Evolutionary conservation across 2,888 invertebrate species (phyloP), one percentile per base, ranked within the genome.

Genomic region (Sceliomorpha sp.): DNA sequence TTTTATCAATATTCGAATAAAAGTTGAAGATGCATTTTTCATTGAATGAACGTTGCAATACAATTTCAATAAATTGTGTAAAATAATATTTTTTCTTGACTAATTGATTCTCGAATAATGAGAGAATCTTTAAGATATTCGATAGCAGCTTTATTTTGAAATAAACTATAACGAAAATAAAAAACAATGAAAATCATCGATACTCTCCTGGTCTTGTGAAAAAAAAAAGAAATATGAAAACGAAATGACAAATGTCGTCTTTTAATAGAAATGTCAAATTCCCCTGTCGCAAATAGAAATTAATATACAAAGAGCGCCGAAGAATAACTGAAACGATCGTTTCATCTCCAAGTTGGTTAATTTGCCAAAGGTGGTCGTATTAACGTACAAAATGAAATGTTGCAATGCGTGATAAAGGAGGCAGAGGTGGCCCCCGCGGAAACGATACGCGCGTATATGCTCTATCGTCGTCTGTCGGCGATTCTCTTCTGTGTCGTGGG

Each of bases 401-500:
- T 3, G 3, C 24, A 3, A 24, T 7, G 24, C 7, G 24, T 24
- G 24, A 7, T 24, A 7, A 24, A 24, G 24, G 3, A 5, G 4
- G 24, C 24, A 24, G 7, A 24, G 3, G 24, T 24, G n/a, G n/a
- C n/a, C n/a, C n/a, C n/a, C n/a, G n/a, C n/a, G n/a, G n/a, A n/a
- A n/a, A n/a, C 24, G 24, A 24, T 24, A 7, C 7, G 24, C 7
- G 24, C 7, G 24, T 9, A 13, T 32, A n/a, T 39, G 37, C 37
- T 7, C 14, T 45, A 32, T 26, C 36, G 42, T 39, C n/a, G n/a
- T n/a, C n/a, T n/a, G n/a, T n/a, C n/a, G n/a, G n/a, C n/a, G n/a
- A n/a, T n/a, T n/a, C 48, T 72, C 58, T 72, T 63, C 64, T 70
- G 55, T 60, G 67, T 72, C 64, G 71, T 75, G 75, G 39, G 56